phyloP scores from a whole-genome alignment of 2,797 vertebrate species.

The Luscinia luscinia region DNA sequence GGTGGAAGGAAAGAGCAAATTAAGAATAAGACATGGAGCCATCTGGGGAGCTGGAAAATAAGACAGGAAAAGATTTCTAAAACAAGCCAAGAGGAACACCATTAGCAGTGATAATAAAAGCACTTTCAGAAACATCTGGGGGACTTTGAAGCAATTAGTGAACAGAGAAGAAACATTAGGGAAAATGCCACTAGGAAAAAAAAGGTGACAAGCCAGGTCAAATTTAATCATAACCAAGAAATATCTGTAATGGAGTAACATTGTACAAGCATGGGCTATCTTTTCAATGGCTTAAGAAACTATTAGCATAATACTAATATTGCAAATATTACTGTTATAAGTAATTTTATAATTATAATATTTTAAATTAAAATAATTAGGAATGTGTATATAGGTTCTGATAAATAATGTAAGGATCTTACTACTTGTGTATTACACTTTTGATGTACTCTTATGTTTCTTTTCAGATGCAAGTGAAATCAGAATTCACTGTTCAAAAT shows the following conservation, averaged over 20 bases:
- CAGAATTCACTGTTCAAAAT: background rate
- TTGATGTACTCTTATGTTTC: background rate
- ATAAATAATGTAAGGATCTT: background rate
- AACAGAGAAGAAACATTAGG: background rate
- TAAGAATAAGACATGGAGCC: slow-evolving; percentile 17
- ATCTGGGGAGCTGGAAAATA: slow-evolving; percentile 41
- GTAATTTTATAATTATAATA: background rate
- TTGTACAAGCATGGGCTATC: background rate
- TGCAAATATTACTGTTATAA: background rate
- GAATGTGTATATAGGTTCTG: background rate
- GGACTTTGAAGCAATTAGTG: slow-evolving; percentile 35
- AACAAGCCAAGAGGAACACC: slow-evolving; percentile 35
- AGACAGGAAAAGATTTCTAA: slow-evolving; percentile 35
- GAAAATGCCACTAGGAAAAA: background rate
- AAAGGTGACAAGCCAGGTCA: background rate
- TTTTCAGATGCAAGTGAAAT: background rate
- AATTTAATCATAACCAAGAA: background rate
- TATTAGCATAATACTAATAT: background rate
- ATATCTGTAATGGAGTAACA: background rate
- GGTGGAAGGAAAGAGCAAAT: background rate
- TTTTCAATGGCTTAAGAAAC: background rate
- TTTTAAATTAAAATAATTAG: background rate
- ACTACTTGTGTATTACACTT: background rate
- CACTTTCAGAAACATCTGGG: slow-evolving; percentile 25
- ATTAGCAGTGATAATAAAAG: slow-evolving; percentile 43